Evolutionary conservation across 2,888 invertebrate genomes (phyloP).

Genomic region (Unio delphinus): DNA sequence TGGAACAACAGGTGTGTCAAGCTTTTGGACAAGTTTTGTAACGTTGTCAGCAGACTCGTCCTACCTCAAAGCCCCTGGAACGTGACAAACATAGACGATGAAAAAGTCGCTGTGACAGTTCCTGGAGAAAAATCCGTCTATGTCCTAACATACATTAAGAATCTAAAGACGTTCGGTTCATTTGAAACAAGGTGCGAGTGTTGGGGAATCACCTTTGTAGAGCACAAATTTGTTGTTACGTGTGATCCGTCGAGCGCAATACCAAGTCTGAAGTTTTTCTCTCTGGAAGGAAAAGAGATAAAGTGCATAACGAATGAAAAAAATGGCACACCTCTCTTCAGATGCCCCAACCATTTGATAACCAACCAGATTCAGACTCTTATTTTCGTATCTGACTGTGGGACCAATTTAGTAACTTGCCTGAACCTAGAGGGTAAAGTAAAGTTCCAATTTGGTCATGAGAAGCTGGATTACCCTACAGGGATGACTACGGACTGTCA

Average conservation of each 20-base stretch:
- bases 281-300: slow-evolving; percentile 16
- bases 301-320: slow-evolving; percentile 27
- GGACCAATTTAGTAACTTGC: slow-evolving; percentile 14
- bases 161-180: slow-evolving; percentile 12
- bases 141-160: slow-evolving; percentile 17
- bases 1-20: slow-evolving; percentile 35
- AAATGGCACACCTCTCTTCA: slow-evolving; percentile 15
- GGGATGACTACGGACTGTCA: slow-evolving; percentile 27
- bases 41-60: slow-evolving; percentile 12
- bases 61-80: slow-evolving; percentile 35
- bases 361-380: slow-evolving; percentile 15
- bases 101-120: slow-evolving; percentile 20
- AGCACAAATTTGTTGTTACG: slow-evolving; percentile 23
- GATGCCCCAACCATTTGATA: slow-evolving; percentile 28
- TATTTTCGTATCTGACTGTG: slow-evolving; percentile 23
- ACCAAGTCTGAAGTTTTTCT: slow-evolving; percentile 26
- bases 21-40: slow-evolving; percentile 26
- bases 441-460: slow-evolving; percentile 25
- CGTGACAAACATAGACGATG: slow-evolving; percentile 24
- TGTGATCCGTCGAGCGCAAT: slow-evolving; percentile 32
- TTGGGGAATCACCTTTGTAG: slow-evolving; percentile 25
- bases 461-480: slow-evolving; percentile 17
- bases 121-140: slow-evolving; percentile 25
- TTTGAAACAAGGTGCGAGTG: slow-evolving; percentile 30
- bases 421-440: slow-evolving; percentile 17